These are phyloP conservation scores for Rhinopomastus cyanomelas DNA, from an alignment of 2,113 vertebrate genomes.

Conservation along the genomic window DNA sequence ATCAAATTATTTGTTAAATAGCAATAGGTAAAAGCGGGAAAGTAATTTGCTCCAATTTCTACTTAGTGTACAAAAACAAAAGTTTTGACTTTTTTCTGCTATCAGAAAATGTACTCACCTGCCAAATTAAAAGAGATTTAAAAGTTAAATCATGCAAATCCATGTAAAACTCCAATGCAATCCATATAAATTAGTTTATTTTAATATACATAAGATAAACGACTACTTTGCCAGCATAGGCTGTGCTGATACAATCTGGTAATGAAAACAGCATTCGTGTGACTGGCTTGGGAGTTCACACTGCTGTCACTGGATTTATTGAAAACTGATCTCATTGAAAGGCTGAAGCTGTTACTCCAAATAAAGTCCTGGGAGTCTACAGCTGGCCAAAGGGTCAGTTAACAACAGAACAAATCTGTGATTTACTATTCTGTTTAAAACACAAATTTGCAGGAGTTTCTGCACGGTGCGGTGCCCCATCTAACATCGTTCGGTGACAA, in stretches of 20 bases:
- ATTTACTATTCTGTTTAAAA: neutral
- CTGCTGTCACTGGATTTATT: neutral
- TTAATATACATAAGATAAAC: neutral
- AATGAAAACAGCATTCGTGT: neutral
- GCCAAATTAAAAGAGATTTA: neutral
- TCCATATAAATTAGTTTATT: neutral
- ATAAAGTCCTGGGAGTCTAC: neutral
- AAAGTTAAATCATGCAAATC: neutral
- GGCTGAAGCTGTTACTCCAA: neutral
- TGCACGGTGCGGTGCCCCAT: neutral
- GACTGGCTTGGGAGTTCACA: neutral
- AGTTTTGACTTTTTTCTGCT: neutral
- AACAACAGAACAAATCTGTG: rapidly evolving
- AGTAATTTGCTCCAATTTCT: neutral
- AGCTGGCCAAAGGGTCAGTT: neutral
- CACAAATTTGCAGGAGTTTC: neutral
- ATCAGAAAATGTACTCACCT: neutral
- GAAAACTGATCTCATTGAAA: neutral
- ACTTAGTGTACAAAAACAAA: neutral
- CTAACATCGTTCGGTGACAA: neutral
- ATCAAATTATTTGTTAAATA: neutral
- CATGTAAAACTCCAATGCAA: neutral
- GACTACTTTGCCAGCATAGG: neutral
- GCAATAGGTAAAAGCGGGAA: neutral
- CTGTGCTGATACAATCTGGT: neutral